A percentile compares a stretch with the other conserved stretches of the same genome.
Conservation (phyloP, 2,888 invertebrate genomes). For the Cryptus viduatorius region DNA sequence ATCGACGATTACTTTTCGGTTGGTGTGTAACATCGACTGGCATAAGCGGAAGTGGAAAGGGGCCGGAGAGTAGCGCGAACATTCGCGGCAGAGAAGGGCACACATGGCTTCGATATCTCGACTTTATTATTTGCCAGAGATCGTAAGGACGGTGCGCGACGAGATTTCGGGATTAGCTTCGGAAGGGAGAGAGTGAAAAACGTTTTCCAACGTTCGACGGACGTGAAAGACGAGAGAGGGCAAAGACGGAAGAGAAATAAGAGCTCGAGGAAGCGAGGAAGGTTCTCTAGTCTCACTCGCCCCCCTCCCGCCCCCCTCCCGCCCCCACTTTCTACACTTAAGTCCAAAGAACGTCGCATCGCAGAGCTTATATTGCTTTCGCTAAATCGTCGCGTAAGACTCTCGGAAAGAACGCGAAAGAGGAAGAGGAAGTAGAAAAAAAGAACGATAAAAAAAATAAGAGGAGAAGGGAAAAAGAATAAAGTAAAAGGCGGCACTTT, state of each 20-base stretch:
- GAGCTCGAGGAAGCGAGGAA: background rate
- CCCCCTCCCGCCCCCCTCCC: background rate
- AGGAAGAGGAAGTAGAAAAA: background rate
- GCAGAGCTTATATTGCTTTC: slow-evolving; percentile 55
- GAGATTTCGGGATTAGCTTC: slow-evolving; percentile 57
- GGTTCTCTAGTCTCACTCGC: slow-evolving; percentile 25
- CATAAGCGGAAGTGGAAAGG: slow-evolving; percentile 15
- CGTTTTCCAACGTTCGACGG: background rate
- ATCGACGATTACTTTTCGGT: slow-evolving; percentile 62
- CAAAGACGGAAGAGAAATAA: slow-evolving; percentile 9
- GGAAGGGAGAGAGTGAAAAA: slow-evolving; percentile 9
- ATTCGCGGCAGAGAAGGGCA: background rate
- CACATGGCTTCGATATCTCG: slow-evolving; percentile 33
- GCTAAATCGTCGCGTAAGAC: slow-evolving; percentile 60
- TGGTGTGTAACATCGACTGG: slow-evolving; percentile 12
- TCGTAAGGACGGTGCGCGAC: slow-evolving; percentile 37
- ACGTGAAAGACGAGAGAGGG: background rate
- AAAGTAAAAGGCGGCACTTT: background rate
- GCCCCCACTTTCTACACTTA: slow-evolving; percentile 25
- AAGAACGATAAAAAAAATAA: background rate
- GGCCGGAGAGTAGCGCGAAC: background rate
- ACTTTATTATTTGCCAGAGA: slow-evolving; percentile 57
- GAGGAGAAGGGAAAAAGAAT: slow-evolving; percentile 7
- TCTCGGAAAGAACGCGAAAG: slow-evolving; percentile 26
- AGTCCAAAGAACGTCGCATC: slow-evolving; percentile 24